Base-by-base conservation (phyloP, 2,888 invertebrate species). In the Ctenicera cuprea region DNA sequence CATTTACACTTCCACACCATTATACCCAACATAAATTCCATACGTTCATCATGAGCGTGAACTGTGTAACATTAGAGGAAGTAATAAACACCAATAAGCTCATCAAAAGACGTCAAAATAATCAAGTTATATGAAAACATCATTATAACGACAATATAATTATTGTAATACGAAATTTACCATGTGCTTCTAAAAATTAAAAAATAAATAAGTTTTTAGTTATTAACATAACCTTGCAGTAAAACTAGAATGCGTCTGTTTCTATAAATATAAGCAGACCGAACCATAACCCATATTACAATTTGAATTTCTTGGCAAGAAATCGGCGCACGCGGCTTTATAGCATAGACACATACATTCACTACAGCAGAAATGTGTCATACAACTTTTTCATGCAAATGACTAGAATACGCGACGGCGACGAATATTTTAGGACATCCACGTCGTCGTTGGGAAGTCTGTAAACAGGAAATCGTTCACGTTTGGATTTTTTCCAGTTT, bases 231-330 rank as follows among this genome's bases (percentile, higher is more conserved):
- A 14, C 14, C 41, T 41, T 41, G 41, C 14, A n/a, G 4, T 14
- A n/a, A 41, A n/a, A 41, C 3, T 41, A 41, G 14, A 41, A 41
- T 11, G 7, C 20, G 48, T 48, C 7, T 48, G 16, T 2, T 18
- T 65, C 67, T 67, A 67, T 57, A 67, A 67, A 67, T 67, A 67
- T 30, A 41, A 64, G n/a, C 41, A 41, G 57, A 5, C 38, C 50
- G 37, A 43, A 67, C 67, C 59, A 50, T 65, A 59, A 48, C 50
- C 59, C 65, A 64, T 65, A 71, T 71, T 71, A 71, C 71, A 71
- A 71, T 71, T 65, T 65, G 61, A 65, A 71, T 71, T 65, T 65
- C 65, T 71, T 71, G 71, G 71, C 71, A 71, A 26, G 59, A 22
- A 37, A 52, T 30, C 57, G 12, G 41, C 41, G 26, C 41, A 67